A percentile compares a stretch with the other conserved stretches of the same genome.
Conservation (phyloP, 2,888 invertebrate genomes). For the Ichneumoninae sp. region DNA sequence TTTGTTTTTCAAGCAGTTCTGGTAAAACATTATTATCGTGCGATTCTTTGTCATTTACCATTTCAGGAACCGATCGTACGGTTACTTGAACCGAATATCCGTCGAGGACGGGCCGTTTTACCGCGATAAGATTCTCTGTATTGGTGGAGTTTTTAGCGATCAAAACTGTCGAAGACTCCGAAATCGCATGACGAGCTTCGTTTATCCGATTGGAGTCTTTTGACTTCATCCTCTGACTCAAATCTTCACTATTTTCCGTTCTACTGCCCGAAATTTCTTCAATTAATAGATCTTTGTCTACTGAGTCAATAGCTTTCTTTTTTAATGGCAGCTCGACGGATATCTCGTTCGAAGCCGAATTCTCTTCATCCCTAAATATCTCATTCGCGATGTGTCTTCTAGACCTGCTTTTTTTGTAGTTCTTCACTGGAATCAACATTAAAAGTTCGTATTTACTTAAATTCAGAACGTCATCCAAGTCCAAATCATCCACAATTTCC, state of each 20-base stretch:
- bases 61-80: not conserved
- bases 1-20: slow-evolving; percentile 70
- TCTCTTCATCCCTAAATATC: not conserved
- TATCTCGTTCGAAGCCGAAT: slow-evolving; percentile 26
- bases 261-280: not conserved
- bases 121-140: not conserved
- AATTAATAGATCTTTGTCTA: not conserved
- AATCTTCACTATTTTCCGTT: not conserved
- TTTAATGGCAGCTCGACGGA: slow-evolving; percentile 13
- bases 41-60: not conserved
- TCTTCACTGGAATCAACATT: slow-evolving; percentile 67
- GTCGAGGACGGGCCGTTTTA: not conserved
- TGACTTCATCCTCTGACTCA: not conserved
- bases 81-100: slow-evolving; percentile 4
- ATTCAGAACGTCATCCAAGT: slow-evolving; percentile 51
- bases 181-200: not conserved
- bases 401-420: slow-evolving; percentile 42
- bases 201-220: not conserved
- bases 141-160: not conserved
- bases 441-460: slow-evolving; percentile 61
- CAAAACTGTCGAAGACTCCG: not conserved
- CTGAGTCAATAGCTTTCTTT: not conserved
- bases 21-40: slow-evolving; percentile 62
- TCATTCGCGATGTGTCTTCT: slow-evolving; percentile 17
- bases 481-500: slow-evolving; percentile 29